phyloP scores from a whole-genome alignment of 2,113 vertebrate genomes.

The Thomomys bottae region DNA sequence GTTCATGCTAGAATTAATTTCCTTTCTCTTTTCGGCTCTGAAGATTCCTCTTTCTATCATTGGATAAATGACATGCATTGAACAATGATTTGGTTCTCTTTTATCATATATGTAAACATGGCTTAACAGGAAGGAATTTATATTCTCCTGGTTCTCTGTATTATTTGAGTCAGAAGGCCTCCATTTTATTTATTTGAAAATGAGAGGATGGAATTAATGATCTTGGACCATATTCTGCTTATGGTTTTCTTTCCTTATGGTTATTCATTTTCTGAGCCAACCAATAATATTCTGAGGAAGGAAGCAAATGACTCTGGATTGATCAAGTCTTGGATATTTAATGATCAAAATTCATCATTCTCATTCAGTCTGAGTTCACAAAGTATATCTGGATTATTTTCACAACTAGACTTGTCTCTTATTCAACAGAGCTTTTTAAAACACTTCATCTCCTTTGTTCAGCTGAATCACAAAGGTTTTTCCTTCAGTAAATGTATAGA shows the following conservation, averaged over 20 bases:
- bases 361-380: background rate
- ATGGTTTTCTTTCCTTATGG: background rate
- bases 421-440: background rate
- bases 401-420: background rate
- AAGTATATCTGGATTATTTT: background rate
- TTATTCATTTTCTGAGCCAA: background rate
- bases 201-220: background rate
- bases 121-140: constrained; percentile 7
- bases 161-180: constrained; percentile 32
- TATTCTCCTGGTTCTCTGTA: background rate
- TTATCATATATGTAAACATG: background rate
- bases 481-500: background rate
- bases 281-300: background rate
- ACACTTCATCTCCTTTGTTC: background rate
- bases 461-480: background rate
- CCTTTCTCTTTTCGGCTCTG: background rate
- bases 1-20: background rate
- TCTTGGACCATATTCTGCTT: background rate
- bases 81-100: background rate
- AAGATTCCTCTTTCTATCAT: background rate
- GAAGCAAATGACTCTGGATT: background rate
- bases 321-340: background rate
- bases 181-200: constrained; percentile 34
- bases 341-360: background rate
- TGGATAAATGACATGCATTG: background rate